Conservation (phyloP, 2,797 vertebrate genomes). For the Hylomyscus alleni region DNA sequence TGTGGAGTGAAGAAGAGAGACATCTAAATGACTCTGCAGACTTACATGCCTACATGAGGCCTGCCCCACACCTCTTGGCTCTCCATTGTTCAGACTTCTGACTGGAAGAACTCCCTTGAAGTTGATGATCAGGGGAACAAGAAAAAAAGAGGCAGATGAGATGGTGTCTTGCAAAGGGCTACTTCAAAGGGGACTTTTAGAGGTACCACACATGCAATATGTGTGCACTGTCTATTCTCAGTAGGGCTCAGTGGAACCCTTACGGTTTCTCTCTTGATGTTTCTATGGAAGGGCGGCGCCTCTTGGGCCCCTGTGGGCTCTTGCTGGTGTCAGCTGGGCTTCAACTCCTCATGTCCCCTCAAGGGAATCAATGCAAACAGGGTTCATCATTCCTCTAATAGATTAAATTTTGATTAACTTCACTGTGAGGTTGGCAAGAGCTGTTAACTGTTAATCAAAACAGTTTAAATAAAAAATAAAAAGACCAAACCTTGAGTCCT, state of each 20-base stretch:
- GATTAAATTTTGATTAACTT: constrained; percentile 81
- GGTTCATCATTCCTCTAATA: constrained; percentile 66
- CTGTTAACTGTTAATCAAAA: constrained; percentile 83
- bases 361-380: constrained; percentile 64
- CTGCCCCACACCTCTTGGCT: not conserved
- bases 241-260: not conserved
- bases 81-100: not conserved
- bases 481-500: constrained; percentile 74
- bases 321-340: not conserved
- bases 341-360: not conserved
- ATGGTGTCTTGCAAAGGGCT: not conserved
- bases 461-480: constrained; percentile 83
- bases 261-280: not conserved
- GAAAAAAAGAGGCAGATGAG: not conserved
- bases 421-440: constrained; percentile 70
- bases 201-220: not conserved
- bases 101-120: not conserved
- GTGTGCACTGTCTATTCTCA: constrained; percentile 6
- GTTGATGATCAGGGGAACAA: not conserved
- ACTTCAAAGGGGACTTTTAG: constrained; percentile 46
- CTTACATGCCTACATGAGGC: not conserved
- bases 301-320: not conserved
- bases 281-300: fast-evolving
- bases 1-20: not conserved
- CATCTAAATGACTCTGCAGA: not conserved